Evolutionary conservation across 2,797 vertebrate species (phyloP), one percentile per base, ranked within the genome.

Genomic region (Synaphobranchus kaupii): DNA sequence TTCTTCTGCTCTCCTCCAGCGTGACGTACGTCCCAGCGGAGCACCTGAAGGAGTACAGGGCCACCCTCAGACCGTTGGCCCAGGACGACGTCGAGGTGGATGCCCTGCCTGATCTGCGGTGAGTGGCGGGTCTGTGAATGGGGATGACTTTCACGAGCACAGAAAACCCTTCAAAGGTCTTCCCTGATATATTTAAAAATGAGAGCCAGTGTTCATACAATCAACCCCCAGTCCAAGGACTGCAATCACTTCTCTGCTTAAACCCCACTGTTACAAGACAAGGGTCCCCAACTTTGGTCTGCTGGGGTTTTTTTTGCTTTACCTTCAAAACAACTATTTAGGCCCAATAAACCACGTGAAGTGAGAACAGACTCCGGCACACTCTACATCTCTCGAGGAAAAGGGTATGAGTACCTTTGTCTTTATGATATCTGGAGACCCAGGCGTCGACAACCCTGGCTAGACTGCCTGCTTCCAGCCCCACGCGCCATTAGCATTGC

Each of bases 1-100:
- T 1, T 44, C 22, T 47, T 17, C 39, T 22, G 71, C 47, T 50
- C 20, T 54, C 71, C 12, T 95, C 71, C 94, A 99, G 98, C 91
- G 94, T 99, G 94, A 97, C 94, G 0, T 98, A 97, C 86, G 96
- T 99, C 87, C 94, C 97, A 88, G 96, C 96, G 88, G 95, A 95
- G 89, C 95, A 96, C 92, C 94, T 98, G 94, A 96, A 97, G 6
- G 95, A 97, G 31, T 96, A 98, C 94, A 96, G 95, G 88, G 86
- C 91, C 56, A 90, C 86, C 87, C 91, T 97, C 89, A 91, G 93
- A 91, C 96, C 96, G 80, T 95, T 95, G 8, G 90, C 94, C 87
- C 94, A 95, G 89, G 95, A 93, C 83, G 87, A 94, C 88, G 71
- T 94, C 87, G 73, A 92, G n/a, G 89, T 86, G 20, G 92, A 93